A percentile compares a stretch with the other conserved stretches of the same genome.
phyloP scores from a whole-genome alignment of 2,797 vertebrate species.

The Coccyzus lansbergi region DNA sequence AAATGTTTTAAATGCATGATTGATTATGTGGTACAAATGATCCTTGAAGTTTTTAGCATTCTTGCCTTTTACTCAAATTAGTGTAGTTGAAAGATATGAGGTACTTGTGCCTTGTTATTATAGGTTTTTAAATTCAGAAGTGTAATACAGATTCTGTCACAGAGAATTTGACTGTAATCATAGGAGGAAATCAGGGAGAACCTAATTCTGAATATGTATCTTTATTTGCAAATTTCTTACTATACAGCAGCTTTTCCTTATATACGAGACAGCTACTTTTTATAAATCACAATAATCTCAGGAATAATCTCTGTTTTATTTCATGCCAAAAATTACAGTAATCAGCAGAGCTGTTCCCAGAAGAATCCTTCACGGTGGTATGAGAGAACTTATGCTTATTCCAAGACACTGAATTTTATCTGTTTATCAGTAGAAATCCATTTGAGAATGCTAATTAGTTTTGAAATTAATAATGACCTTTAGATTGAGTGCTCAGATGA shows the following conservation, averaged over 20 bases:
- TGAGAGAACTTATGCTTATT: not conserved
- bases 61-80: not conserved
- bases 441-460: conserved; percentile 19
- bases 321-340: not conserved
- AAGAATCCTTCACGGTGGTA: not conserved
- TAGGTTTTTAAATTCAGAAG: not conserved
- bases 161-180: not conserved
- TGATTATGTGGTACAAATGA: not conserved
- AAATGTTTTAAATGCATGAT: not conserved
- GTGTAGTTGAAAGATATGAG: not conserved
- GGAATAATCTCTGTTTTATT: not conserved
- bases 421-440: not conserved
- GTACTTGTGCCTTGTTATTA: not conserved
- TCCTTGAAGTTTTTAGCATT: not conserved
- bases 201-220: not conserved
- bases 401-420: not conserved
- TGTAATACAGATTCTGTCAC: not conserved
- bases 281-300: not conserved
- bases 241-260: not conserved
- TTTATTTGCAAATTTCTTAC: not conserved
- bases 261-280: not conserved
- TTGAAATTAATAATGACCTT: conserved; percentile 20
- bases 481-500: not conserved
- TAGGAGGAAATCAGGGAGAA: not conserved
- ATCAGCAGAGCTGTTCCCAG: not conserved